These are phyloP conservation scores for Caranx melampygus DNA, from an alignment of 2,113 vertebrate species.

Conservation along the genomic window DNA sequence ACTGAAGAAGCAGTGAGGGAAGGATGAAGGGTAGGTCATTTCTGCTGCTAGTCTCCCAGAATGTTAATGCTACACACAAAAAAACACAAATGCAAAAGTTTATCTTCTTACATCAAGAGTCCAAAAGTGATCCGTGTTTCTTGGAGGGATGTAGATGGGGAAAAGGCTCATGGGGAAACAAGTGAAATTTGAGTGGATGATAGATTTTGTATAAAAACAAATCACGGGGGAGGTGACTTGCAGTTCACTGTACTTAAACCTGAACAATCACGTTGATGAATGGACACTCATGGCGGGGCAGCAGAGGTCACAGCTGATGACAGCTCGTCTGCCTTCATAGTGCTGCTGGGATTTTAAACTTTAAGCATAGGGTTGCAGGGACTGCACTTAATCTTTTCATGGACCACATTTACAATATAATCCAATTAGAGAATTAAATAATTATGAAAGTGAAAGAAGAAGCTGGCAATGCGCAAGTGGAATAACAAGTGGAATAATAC, in stretches of 20 bases:
- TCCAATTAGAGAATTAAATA: neutral
- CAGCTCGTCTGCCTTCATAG: slow-evolving; percentile 8
- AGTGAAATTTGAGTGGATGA: slow-evolving; percentile 26
- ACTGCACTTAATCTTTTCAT: neutral
- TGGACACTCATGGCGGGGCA: slow-evolving; percentile 11
- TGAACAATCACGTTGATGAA: slow-evolving; percentile 40
- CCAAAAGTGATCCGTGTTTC: slow-evolving; percentile 10
- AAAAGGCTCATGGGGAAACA: neutral
- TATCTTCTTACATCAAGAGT: neutral
- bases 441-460: neutral
- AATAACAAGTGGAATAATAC: neutral
- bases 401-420: neutral
- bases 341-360: neutral
- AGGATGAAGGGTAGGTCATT: slow-evolving; percentile 10
- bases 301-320: slow-evolving; percentile 22
- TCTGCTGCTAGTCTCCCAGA: slow-evolving; percentile 11
- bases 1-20: slow-evolving; percentile 21
- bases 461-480: neutral
- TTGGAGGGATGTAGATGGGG: neutral
- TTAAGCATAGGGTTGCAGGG: neutral
- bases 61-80: neutral
- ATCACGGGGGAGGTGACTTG: slow-evolving; percentile 33
- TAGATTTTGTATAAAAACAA: slow-evolving; percentile 17
- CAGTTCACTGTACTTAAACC: slow-evolving; percentile 15
- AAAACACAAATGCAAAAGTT: neutral